Evolutionary conservation across 35 echinoderm and acorn worm genomes (phyloP), one percentile per base, ranked within the genome.

Genomic region (Hemicentrotus pulcherrimus): DNA sequence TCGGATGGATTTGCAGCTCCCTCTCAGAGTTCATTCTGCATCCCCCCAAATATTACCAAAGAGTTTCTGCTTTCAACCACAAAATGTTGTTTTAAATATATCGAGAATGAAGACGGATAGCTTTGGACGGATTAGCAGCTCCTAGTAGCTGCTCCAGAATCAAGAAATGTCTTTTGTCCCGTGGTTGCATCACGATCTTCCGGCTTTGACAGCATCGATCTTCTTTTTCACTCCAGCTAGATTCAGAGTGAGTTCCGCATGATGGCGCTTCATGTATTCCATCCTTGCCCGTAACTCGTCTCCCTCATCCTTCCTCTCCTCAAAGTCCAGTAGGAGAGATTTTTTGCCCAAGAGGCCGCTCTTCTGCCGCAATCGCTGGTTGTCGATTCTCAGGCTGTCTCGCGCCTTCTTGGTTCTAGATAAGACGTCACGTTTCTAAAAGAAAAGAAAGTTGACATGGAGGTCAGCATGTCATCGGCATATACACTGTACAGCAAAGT

Each of bases 241-340:
- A 55, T 96, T 97, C 16, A 99, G 92, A 0, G 96, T 95, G 19
- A 99, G 95, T 71, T 99, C 98, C 0, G 98, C 98, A 92, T 99
- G 98, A 52, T 96, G 95, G 18, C 98, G 94, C 92, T 97, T 99
- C 19, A 99, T 47, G 78, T 91, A 52, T 33, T 99, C 98, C 33
- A 99, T 88, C 61, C 95, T 96, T 7, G 35, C 91, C 32, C 98
- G 94, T 16, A 99, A 85, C 30, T 96, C 47, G 88, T 97, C 97
- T 13, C 98, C 98, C 92, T 99, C 98, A 50, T 99, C 98, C 91
- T 99, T 99, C 46, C 97, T 96, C 15, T 99, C 98, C 71, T 99
- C 98, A 95, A 97, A 97, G 97, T 99, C 98, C 41, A 86, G 48
- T 47, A 99, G 71, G 4, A 99, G 94, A 6, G 97, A 92, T 24